Conservation (phyloP, 2,797 vertebrate genomes). For the Tangara arthus region DNA sequence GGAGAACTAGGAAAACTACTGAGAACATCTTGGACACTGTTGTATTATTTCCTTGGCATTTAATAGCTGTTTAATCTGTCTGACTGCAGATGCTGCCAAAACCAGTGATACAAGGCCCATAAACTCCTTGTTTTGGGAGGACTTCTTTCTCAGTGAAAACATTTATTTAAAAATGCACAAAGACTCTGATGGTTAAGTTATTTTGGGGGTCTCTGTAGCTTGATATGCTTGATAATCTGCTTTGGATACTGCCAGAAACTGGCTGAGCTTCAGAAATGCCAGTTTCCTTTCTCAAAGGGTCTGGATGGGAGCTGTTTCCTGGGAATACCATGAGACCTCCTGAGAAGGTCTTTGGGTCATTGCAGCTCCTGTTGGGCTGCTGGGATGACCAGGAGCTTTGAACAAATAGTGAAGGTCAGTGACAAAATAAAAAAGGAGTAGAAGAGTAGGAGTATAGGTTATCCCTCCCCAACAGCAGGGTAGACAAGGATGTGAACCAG, state of each 20-base stretch:
- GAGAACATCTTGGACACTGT: not conserved
- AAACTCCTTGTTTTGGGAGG: not conserved
- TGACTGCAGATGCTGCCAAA: slow-evolving; percentile 18
- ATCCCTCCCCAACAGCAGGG: too few species aligned
- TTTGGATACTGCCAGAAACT: not conserved
- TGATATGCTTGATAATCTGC: not conserved
- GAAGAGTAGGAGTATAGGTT: not conserved
- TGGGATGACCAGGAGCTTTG: not conserved
- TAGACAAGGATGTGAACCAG: not conserved
- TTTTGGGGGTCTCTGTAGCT: not conserved
- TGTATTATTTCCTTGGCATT: not conserved
- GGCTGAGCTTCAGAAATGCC: not conserved
- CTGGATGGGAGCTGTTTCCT: not conserved
- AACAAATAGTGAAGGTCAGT: not conserved
- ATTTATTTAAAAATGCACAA: slow-evolving; percentile 2
- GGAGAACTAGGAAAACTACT: not conserved
- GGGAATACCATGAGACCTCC: not conserved
- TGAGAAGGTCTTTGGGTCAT: not conserved
- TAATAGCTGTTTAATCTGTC: not conserved
- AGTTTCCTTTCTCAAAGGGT: not conserved
- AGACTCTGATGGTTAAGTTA: not conserved
- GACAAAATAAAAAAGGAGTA: not conserved
- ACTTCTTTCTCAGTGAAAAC: not conserved
- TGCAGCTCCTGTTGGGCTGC: not conserved
- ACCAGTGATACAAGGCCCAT: not conserved